These are phyloP conservation scores for Mycteria americana DNA, from an alignment of 2,797 vertebrate genomes.

Conservation along the genomic window DNA sequence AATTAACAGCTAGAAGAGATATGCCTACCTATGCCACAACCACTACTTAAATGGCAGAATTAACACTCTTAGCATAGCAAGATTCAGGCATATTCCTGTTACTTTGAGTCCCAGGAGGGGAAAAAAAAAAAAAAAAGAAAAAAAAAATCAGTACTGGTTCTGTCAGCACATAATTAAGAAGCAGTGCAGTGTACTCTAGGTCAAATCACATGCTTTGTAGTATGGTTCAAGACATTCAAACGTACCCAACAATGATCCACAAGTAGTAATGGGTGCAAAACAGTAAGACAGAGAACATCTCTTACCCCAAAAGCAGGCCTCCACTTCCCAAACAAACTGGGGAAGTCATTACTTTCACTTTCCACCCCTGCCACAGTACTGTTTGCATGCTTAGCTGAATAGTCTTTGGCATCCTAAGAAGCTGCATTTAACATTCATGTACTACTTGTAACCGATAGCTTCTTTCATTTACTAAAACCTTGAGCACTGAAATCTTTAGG, in stretches of 20 bases:
- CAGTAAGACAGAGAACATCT: background rate
- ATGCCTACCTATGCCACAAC: background rate
- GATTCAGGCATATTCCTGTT: background rate
- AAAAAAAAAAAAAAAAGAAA: too few relatives aligned
- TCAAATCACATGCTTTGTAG: background rate
- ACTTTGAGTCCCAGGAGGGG: background rate
- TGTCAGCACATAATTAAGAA: background rate
- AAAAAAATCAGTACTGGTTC: background rate
- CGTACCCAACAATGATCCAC: fast-evolving
- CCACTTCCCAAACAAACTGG: background rate
- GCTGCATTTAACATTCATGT: background rate
- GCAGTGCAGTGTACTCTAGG: background rate
- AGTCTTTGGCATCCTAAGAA: background rate
- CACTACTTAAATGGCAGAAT: background rate
- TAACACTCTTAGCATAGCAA: background rate
- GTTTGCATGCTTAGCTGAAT: background rate
- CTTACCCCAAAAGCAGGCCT: background rate
- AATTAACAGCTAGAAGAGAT: background rate
- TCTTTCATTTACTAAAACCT: background rate
- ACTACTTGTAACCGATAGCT: background rate
- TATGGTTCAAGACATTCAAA: background rate
- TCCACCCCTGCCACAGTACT: background rate
- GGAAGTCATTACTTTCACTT: background rate
- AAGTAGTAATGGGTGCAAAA: background rate
- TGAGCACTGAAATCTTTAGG: background rate